Percentiles rank a stretch among this genome's conserved stretches.
Evolutionary conservation across 2,888 invertebrate genomes (phyloP).

Genomic region (Eledona agricola): DNA sequence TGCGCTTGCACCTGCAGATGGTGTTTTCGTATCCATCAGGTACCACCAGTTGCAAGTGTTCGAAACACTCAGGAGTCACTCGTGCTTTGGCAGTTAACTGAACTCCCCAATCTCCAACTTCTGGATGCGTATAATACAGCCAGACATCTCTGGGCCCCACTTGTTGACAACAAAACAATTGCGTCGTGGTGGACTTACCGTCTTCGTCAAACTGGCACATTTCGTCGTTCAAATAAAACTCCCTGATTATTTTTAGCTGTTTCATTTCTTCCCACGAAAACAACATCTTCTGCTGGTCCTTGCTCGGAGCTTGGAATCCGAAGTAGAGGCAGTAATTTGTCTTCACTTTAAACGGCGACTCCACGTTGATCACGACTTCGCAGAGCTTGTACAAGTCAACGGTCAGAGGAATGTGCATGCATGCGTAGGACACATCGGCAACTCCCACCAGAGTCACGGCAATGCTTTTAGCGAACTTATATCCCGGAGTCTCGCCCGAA

Average conservation of each 20-base stretch:
- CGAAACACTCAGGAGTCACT: conserved; percentile 20
- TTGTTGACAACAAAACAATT: conserved; percentile 28
- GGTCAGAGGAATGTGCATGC: conserved; percentile 39
- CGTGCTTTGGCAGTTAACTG: conserved; percentile 39
- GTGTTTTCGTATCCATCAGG: conserved; percentile 38
- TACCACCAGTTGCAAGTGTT: conserved; percentile 38
- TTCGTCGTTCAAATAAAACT: conserved; percentile 9
- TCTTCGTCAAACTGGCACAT: conserved; percentile 19
- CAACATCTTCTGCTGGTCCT: conserved; percentile 25
- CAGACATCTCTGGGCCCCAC: conserved; percentile 31
- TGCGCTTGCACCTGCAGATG: conserved; percentile 43
- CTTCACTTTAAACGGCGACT: conserved; percentile 41
- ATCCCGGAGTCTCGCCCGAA: conserved; percentile 50
- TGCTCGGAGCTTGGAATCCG: conserved; percentile 11
- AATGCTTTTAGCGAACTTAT: conserved; percentile 51
- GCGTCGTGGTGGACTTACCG: conserved; percentile 14
- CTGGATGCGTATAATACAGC: conserved; percentile 46
- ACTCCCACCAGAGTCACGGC: conserved; percentile 50
- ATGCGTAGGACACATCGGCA: conserved; percentile 43
- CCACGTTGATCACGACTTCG: conserved; percentile 31
- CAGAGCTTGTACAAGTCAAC: conserved; percentile 40
- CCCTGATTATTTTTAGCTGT: conserved; percentile 35
- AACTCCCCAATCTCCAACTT: conserved; percentile 51
- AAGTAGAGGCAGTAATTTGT: conserved; percentile 10
- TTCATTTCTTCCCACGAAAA: conserved; percentile 26